These are phyloP conservation scores for Blastomussa wellsi DNA, from an alignment of 92 coral and sea anemone species.

Conservation along the genomic window DNA sequence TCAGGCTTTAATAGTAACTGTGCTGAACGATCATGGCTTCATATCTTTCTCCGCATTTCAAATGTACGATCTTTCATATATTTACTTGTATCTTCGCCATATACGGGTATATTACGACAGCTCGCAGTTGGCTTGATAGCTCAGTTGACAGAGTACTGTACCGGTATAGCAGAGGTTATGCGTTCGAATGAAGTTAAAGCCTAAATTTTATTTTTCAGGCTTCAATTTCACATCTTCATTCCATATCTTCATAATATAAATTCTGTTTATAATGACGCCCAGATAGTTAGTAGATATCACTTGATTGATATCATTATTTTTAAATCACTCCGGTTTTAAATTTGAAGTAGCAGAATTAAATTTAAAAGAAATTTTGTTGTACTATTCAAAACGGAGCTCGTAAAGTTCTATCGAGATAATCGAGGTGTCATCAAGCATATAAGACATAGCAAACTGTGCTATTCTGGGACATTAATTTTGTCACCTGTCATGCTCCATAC, in stretches of 20 bases:
- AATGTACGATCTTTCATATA: no score
- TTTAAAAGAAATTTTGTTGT: not conserved
- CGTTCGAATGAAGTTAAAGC: not conserved
- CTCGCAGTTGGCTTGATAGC: no score
- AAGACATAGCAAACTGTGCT: not conserved
- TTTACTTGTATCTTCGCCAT: no score
- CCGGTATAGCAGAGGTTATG: not conserved
- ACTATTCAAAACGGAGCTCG: not conserved
- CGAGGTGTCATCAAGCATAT: not conserved
- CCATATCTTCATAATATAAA: not conserved
- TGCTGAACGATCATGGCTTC: no score
- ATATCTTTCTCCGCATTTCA: no score
- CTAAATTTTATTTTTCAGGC: not conserved
- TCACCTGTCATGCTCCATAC: slow-evolving; percentile 65
- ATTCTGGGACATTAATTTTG: not conserved
- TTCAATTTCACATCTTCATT: not conserved
- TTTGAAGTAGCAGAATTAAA: not conserved
- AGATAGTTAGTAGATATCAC: slow-evolving; percentile 1
- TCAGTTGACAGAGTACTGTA: not conserved
- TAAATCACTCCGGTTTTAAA: not conserved
- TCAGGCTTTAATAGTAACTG: no score
- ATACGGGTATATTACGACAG: no score
- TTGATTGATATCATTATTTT: not conserved
- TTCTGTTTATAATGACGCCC: not conserved
- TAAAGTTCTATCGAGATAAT: not conserved